Percentiles rank a stretch among this genome's conserved stretches.
Evolutionary conservation across 2,888 invertebrate genomes (phyloP).

Genomic region (Dicyrtomina minuta): DNA sequence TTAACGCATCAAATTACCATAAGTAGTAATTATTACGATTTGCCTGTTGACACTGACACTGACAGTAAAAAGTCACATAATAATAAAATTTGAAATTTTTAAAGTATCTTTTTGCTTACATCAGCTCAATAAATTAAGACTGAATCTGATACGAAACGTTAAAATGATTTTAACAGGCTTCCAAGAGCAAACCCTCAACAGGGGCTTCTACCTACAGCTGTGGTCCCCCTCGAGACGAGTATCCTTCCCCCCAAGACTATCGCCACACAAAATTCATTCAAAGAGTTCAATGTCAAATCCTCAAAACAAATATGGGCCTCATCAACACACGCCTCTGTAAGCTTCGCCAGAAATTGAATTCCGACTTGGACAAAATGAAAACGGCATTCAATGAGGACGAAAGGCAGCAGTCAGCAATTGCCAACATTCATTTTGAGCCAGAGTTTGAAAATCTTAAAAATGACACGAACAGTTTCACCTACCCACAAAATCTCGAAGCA

Average conservation of each 20-base stretch:
- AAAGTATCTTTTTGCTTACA: no score
- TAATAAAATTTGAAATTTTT: no score
- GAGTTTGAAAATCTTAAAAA: neutral
- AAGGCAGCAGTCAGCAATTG: neutral
- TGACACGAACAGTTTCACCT: neutral
- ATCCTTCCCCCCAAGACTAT: neutral
- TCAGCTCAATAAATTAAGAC: no score
- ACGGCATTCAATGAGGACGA: neutral
- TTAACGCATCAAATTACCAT: no score
- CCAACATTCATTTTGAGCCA: neutral
- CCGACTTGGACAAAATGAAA: conserved; percentile 5
- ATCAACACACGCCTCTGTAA: neutral
- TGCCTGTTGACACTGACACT: no score
- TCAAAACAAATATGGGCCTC: neutral
- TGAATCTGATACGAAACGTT: no score
- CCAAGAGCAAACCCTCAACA: no score
- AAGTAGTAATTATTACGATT: no score
- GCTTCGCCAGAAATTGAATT: conserved; percentile 9
- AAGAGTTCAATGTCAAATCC: neutral
- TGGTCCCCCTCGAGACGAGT: no score
- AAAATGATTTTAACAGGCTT: no score
- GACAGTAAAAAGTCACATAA: no score
- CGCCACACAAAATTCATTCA: neutral
- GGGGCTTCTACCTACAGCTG: no score
- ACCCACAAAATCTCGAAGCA: neutral